Base-by-base conservation (phyloP, 1,140 invertebrate species). In the Musca vetustissima region DNA sequence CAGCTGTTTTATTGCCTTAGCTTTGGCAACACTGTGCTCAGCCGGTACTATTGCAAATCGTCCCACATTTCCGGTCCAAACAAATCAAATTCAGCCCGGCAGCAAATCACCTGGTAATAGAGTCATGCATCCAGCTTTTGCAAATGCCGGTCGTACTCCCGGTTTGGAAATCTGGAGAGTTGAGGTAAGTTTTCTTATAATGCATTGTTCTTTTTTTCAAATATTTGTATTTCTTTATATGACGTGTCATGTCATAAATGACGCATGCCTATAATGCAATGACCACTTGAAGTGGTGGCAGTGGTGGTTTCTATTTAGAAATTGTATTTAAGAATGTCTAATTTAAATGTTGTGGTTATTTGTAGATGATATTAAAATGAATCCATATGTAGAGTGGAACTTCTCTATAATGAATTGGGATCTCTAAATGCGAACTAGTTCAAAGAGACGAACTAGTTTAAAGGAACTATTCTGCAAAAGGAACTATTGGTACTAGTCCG, bases 91-190 rank as follows among this genome's bases (percentile, higher is more conserved):
- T 19, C 75, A 76, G 66, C 57, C 43, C 25, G 71, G 68, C 19
- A 72, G 55, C 47, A 82, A 82, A 49, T 66, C 77, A 61, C 71
- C 79, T 19, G 73, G 50, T 25, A 69, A 79, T 72, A 75, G 75
- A 72, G 71, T 85, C 19, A 85, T 86, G 84, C 85, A 88, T 73
- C 84, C 87, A 55, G 88, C 87, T 0, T 89, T 89, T 73, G 86
- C 83, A 19, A 86, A 87, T 71, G 89, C 89, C 15, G 89, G 89
- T 6, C 83, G 83, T 64, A 76, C 83, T 47, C 85, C 87, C 7
- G 89, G 89, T 1, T 72, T 91, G 0, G 87, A 90, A 75, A 85
- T 90, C 43, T 91, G 89, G 89, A 85, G 89, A 73, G 88, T 91
- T 50, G 86, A 91, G 85, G 89, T 90, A 78, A 83, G 80, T 80